These are phyloP conservation scores for Caenorhabditis wallacei DNA, from an alignment of 2,888 invertebrate species.

Conservation along the genomic window DNA sequence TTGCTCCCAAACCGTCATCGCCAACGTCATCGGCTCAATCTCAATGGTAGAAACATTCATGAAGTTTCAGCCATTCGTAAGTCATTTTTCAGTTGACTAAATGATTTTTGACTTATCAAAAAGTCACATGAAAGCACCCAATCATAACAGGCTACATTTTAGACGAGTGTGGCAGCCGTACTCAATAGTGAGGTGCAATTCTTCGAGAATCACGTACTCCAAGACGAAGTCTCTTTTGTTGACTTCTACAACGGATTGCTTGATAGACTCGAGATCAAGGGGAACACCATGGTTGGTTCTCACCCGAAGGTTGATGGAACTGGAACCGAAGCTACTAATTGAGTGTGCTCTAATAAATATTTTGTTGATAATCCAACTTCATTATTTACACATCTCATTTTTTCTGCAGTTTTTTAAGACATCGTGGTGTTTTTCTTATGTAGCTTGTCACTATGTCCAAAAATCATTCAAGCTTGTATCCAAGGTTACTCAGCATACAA, in stretches of 20 bases:
- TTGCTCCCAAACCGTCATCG: conserved; percentile 11
- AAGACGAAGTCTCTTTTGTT: conserved; percentile 10
- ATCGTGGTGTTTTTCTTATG: too few relatives aligned
- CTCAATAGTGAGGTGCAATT: conserved; percentile 28
- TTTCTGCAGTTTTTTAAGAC: too few relatives aligned
- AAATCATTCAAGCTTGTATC: too few relatives aligned
- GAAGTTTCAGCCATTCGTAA: conserved; percentile 15
- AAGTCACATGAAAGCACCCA: too few relatives aligned
- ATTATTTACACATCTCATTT: too few relatives aligned
- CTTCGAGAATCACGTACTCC: conserved; percentile 40
- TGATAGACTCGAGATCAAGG: conserved; percentile 6
- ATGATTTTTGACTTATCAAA: too few relatives aligned
- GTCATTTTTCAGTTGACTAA: background rate
- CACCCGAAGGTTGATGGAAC: too few relatives aligned
- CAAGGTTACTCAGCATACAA: too few relatives aligned
- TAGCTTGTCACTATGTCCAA: too few relatives aligned
- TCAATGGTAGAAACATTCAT: conserved; percentile 8
- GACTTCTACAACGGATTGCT: conserved; percentile 44
- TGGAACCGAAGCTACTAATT: too few relatives aligned
- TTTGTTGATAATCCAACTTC: too few relatives aligned
- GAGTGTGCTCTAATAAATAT: too few relatives aligned
- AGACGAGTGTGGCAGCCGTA: conserved; percentile 1
- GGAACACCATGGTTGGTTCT: background rate
- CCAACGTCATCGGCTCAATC: background rate
- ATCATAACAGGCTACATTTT: background rate